These are phyloP conservation scores for Cisticola juncidis DNA, from an alignment of 2,113 vertebrate species.

Conservation along the genomic window DNA sequence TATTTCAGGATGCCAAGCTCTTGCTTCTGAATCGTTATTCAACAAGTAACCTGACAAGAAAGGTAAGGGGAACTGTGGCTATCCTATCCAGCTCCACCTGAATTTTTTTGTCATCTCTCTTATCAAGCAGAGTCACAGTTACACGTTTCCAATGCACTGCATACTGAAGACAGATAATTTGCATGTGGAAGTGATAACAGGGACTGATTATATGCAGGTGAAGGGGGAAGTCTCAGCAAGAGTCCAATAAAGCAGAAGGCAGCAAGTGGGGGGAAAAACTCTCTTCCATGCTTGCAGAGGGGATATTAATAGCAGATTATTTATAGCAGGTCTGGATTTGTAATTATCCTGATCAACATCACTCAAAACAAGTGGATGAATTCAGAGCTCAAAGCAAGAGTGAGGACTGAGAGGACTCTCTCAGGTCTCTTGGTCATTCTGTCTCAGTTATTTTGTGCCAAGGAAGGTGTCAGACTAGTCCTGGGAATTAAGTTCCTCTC, in stretches of 20 bases:
- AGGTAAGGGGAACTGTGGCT: not conserved
- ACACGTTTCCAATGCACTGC: not conserved
- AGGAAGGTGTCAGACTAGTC: not conserved
- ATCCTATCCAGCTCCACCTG: not conserved
- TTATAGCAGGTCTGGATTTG: not conserved
- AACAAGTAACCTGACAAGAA: not conserved
- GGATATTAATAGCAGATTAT: not conserved
- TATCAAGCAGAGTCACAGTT: not conserved
- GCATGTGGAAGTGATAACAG: not conserved
- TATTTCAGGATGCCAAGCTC: not conserved
- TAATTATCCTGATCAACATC: not conserved
- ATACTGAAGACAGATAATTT: not conserved
- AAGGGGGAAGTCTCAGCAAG: not conserved
- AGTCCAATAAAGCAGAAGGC: not conserved
- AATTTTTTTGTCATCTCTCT: not conserved
- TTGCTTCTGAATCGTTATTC: constrained; percentile 23
- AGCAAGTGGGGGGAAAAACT: not conserved
- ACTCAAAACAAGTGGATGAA: not conserved
- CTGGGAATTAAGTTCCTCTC: not conserved
- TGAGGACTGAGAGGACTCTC: not conserved
- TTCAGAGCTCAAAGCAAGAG: not conserved
- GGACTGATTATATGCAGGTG: not conserved
- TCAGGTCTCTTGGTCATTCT: not conserved
- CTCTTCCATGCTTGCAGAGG: not conserved
- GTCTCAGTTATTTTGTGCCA: not conserved